Evolutionary conservation across 2,888 invertebrate genomes (phyloP).

Genomic region (Autographa gamma): DNA sequence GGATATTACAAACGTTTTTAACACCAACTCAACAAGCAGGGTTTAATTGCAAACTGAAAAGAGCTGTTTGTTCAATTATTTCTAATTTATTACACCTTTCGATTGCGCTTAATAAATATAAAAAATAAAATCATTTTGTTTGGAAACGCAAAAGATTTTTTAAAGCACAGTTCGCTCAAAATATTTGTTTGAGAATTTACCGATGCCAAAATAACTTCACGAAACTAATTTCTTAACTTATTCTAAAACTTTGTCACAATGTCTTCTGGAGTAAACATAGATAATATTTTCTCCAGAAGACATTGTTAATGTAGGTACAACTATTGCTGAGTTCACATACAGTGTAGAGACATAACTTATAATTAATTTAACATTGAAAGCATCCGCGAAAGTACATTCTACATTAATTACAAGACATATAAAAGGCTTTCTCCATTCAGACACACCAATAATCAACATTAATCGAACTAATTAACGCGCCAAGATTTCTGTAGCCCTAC

Average conservation of each 20-base stretch:
- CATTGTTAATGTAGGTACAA: too few species aligned
- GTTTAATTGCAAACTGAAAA: slow-evolving; percentile 56
- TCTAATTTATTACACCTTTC: not conserved
- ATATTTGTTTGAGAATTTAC: too few species aligned
- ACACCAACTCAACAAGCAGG: slow-evolving; percentile 56
- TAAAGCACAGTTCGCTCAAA: too few species aligned
- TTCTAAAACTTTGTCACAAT: too few species aligned
- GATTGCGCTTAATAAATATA: too few species aligned
- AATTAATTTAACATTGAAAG: not conserved
- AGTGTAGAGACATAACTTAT: not conserved
- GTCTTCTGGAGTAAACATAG: too few species aligned
- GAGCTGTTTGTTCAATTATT: slow-evolving; percentile 14
- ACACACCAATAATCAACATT: slow-evolving; percentile 2
- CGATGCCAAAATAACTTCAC: too few species aligned
- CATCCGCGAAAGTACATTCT: not conserved
- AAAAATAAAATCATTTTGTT: too few species aligned
- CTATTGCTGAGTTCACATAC: not conserved
- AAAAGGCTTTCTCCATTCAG: not conserved
- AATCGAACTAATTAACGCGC: slow-evolving; percentile 29
- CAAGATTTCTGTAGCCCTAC: slow-evolving; percentile 24
- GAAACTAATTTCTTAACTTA: too few species aligned
- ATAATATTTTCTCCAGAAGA: too few species aligned
- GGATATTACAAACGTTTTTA: slow-evolving; percentile 73
- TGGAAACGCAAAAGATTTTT: too few species aligned
- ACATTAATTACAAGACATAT: not conserved